Evolutionary conservation across 2,797 vertebrate genomes (phyloP).

Genomic region (Ctenopoma multispine): DNA sequence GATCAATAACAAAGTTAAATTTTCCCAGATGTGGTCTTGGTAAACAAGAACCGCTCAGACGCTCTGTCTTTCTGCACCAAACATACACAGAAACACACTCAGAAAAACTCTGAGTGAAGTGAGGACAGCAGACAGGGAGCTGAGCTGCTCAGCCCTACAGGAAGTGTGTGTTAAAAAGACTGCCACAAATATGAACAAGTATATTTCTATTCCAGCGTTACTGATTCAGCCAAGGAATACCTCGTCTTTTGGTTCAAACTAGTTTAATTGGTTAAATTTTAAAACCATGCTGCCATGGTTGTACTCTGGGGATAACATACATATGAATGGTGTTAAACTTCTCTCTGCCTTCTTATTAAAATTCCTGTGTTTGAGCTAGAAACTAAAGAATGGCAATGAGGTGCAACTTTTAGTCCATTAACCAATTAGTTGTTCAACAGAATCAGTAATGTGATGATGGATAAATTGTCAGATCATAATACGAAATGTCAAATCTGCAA

Average conservation of each 20-base stretch:
- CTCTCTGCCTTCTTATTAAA: no score
- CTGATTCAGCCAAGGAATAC: slow-evolving; percentile 3
- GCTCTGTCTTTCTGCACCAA: slow-evolving; percentile 37
- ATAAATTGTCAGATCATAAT: neutral
- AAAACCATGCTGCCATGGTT: no score
- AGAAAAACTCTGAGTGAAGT: slow-evolving; percentile 41
- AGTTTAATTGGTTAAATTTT: neutral
- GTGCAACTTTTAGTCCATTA: neutral
- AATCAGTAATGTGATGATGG: neutral
- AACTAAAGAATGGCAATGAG: neutral
- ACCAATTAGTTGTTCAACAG: neutral
- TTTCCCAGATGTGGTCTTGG: slow-evolving; percentile 51
- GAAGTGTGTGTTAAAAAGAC: slow-evolving; percentile 22
- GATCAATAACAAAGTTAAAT: slow-evolving; percentile 74
- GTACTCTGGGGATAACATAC: no score
- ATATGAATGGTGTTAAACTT: no score
- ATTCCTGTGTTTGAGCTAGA: no score
- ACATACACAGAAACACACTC: slow-evolving; percentile 45
- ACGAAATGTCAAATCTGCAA: neutral
- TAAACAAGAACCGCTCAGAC: slow-evolving; percentile 70
- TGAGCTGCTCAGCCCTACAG: slow-evolving; percentile 25
- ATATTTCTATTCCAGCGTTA: neutral
- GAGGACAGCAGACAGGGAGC: slow-evolving; percentile 49
- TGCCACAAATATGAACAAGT: slow-evolving; percentile 14
- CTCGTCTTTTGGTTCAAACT: neutral